Percentiles rank a stretch among this genome's conserved stretches.
phyloP scores from a whole-genome alignment of 2,888 invertebrate genomes.

The Sylvicola cinctus region DNA sequence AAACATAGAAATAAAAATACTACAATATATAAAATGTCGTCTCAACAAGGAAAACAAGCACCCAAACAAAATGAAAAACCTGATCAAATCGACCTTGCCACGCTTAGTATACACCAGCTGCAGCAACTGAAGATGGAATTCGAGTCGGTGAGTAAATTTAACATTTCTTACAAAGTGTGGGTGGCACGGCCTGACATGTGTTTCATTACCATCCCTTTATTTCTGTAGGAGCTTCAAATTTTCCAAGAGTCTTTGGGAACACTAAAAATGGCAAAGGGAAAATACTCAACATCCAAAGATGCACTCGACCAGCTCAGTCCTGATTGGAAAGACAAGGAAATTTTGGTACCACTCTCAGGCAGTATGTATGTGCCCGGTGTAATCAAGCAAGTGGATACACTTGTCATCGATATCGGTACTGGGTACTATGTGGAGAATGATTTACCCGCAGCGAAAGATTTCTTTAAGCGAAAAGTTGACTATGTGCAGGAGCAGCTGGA shows the following conservation, averaged over 20 bases:
- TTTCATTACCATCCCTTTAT: constrained; percentile 3
- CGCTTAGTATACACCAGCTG: constrained; percentile 60
- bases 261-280: constrained; percentile 73
- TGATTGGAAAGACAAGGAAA: constrained; percentile 56
- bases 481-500: constrained; percentile 91
- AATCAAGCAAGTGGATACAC: constrained; percentile 63
- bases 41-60: too few species aligned
- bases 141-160: constrained; percentile 41
- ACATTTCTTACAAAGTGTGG: background rate
- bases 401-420: constrained; percentile 89
- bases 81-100: constrained; percentile 53
- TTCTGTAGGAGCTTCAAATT: constrained; percentile 55
- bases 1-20: too few species aligned
- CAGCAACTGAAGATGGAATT: constrained; percentile 69
- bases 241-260: constrained; percentile 81
- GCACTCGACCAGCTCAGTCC: constrained; percentile 61
- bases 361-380: constrained; percentile 95
- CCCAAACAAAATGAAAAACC: background rate
- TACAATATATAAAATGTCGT: too few species aligned
- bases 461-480: constrained; percentile 76
- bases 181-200: background rate
- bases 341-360: constrained; percentile 84
- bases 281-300: constrained; percentile 75
- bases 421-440: constrained; percentile 92
- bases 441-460: constrained; percentile 65